These are phyloP conservation scores for Corythornis vintsioides DNA, from an alignment of 2,113 vertebrate species.

Conservation along the genomic window DNA sequence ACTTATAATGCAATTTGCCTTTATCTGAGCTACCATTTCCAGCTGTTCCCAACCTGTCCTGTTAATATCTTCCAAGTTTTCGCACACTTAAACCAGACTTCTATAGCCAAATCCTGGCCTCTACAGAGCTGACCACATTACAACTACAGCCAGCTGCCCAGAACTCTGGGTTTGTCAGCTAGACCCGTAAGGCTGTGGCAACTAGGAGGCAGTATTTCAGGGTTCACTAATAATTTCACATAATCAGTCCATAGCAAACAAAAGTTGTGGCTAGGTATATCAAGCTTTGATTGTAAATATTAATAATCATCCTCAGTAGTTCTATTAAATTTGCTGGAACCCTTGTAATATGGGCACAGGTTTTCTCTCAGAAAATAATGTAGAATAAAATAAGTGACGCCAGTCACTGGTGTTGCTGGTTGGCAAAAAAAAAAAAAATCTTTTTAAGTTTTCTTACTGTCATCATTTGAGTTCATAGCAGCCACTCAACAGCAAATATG, in stretches of 20 bases:
- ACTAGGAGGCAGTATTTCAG: neutral
- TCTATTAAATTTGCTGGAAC: neutral
- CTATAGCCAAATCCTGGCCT: neutral
- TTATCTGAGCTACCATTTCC: neutral
- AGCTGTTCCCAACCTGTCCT: neutral
- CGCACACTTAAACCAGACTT: neutral
- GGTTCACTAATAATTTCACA: neutral
- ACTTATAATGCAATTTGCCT: neutral
- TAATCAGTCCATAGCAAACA: neutral
- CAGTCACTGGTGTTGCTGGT: neutral
- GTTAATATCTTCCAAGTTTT: neutral
- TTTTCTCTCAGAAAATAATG: neutral
- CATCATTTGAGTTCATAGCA: neutral
- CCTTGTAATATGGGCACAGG: neutral
- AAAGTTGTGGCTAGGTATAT: neutral
- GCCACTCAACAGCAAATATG: neutral
- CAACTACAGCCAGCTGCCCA: neutral
- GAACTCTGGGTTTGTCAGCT: neutral
- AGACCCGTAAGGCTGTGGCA: neutral
- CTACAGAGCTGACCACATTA: neutral
- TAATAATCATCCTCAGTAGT: neutral
- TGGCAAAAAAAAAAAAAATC: neutral
- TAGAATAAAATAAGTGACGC: neutral
- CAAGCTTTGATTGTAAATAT: neutral
- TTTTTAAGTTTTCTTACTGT: neutral